Evolutionary conservation across 2,888 invertebrate species (phyloP), one percentile per base, ranked within the genome.

Genomic region (Cantharis nigra): DNA sequence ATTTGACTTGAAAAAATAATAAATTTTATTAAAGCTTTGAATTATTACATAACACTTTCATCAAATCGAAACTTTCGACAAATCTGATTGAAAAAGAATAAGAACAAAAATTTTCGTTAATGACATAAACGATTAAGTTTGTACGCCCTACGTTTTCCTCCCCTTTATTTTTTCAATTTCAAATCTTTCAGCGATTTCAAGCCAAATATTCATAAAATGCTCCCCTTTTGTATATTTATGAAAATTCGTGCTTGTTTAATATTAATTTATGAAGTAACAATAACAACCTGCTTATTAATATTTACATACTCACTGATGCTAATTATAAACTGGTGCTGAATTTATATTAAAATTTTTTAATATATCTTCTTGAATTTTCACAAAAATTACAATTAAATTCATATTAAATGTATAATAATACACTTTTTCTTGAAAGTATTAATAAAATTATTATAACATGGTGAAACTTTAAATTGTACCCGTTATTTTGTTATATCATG

Each of bases 161-260:
- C 71, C 71, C 75, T 75, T 69, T 75, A 75, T 75, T 75, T 75
- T 75, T 75, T 71, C 72, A 71, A 63, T 72, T 49, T 18, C 30
- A 28, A 69, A 76, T 76, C 72, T 72, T 75, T 62, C 69, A 67
- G 65, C 69, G 72, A 72, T 75, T 72, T 69, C 14, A 14, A 30
- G 30, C 63, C 30, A 72, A 69, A 69, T 76, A 76, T 72, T 69
- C 49, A 76, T 76, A 67, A 75, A 70, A 65, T 49, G 10, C 67
- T 71, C 70, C 75, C 75, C 65, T 64, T 70, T 74, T 63, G 49
- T 49, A 49, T 70, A 70, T 70, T 70, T 70, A 70, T 26, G 49
- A 49, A 49, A 49, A 49, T 49, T 49, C n/a, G n/a, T 49, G 49
- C n/a, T 49, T 49, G 49, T 49, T 49, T 49, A 49, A 49, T 49